These are phyloP conservation scores for Triops longicaudatus DNA, from an alignment of 1,140 invertebrate genomes.

Conservation along the genomic window DNA sequence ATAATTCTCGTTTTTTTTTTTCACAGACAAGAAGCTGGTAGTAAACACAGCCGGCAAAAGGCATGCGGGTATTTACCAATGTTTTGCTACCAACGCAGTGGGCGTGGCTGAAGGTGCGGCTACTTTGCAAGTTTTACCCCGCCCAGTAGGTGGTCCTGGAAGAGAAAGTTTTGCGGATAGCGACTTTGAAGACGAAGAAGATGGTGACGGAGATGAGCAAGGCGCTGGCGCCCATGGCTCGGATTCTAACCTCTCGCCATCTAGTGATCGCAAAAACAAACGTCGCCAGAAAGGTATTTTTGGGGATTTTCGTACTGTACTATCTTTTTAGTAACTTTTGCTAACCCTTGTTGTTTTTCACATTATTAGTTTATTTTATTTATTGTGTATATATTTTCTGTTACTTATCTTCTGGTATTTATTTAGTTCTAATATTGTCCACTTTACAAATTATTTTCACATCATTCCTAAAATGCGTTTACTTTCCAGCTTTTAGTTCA, in stretches of 20 bases:
- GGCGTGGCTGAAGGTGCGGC: constrained; percentile 51
- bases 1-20: constrained; percentile 26
- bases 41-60: constrained; percentile 63
- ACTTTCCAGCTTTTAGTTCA: no score
- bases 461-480: no score
- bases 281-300: no score
- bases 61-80: constrained; percentile 80
- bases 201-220: constrained; percentile 21
- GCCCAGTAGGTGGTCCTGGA: not conserved
- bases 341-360: no score
- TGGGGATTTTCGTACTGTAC: no score
- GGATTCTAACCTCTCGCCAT: no score
- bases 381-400: constrained; percentile 23
- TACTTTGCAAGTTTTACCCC: constrained; percentile 59
- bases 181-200: constrained; percentile 23
- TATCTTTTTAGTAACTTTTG: no score
- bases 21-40: constrained; percentile 48
- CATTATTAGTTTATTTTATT: not conserved
- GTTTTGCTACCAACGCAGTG: constrained; percentile 72
- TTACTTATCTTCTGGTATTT: no score
- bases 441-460: no score
- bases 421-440: no score
- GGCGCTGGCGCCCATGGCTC: not conserved
- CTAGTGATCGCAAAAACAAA: no score
- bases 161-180: not conserved